Evolutionary conservation across 2,888 invertebrate genomes (phyloP).

Genomic region (Poecilobothrus nobilitatus): DNA sequence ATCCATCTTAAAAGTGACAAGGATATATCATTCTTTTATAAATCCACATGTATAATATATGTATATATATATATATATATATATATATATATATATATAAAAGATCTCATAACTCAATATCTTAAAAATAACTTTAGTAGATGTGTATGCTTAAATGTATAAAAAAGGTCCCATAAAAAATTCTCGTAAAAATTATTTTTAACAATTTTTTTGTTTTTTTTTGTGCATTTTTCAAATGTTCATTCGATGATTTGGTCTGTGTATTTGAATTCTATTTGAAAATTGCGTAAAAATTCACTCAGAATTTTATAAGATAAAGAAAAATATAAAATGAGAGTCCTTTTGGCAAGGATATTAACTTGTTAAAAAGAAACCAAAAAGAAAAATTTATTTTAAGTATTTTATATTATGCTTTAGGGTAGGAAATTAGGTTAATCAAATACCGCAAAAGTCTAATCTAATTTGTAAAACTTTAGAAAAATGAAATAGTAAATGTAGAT

Average conservation of each 20-base stretch:
- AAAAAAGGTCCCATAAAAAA: no score
- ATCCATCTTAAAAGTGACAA: background rate
- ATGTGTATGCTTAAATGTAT: no score
- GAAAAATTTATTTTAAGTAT: background rate
- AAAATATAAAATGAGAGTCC: background rate
- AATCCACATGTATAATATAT: no score
- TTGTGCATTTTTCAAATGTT: no score
- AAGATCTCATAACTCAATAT: background rate
- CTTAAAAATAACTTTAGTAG: background rate
- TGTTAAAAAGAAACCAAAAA: background rate
- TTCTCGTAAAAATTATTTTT: no score
- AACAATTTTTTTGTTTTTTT: no score
- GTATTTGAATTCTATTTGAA: background rate
- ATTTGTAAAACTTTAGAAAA: background rate
- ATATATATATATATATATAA: no score
- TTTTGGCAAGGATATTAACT: background rate
- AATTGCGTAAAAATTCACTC: background rate
- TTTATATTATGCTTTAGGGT: background rate
- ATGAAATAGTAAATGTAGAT: no score
- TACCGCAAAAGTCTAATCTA: background rate
- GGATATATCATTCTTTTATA: background rate
- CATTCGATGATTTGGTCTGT: no score
- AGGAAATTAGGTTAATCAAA: slow-evolving; percentile 6
- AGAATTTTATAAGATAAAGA: background rate
- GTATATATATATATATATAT: no score